phyloP scores from a whole-genome alignment of 1,140 invertebrate genomes.

The Drosophila jambulina region DNA sequence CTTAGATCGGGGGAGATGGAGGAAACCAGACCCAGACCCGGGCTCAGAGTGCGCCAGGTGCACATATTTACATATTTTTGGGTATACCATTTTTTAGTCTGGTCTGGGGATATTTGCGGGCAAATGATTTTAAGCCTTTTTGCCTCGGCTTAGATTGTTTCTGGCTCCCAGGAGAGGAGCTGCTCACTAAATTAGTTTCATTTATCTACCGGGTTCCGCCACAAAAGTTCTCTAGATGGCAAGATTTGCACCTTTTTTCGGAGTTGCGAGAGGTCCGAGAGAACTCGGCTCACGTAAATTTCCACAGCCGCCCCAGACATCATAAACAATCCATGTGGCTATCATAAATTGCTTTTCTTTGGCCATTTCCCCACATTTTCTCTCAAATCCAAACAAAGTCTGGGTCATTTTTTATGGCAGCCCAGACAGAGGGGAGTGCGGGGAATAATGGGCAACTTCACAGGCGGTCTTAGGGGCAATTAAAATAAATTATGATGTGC shows the following conservation, averaged over 20 bases:
- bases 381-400: slow-evolving; percentile 45
- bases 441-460: slow-evolving; percentile 48
- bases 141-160: slow-evolving; percentile 58
- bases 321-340: slow-evolving; percentile 75
- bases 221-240: slow-evolving; percentile 53
- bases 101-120: slow-evolving; percentile 57
- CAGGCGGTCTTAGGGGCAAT: slow-evolving; percentile 74
- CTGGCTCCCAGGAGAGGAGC: slow-evolving; percentile 45
- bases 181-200: slow-evolving; percentile 80
- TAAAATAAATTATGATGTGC: slow-evolving; percentile 85
- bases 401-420: slow-evolving; percentile 72
- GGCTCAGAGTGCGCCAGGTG: slow-evolving; percentile 54
- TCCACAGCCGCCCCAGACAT: slow-evolving; percentile 62
- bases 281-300: slow-evolving; percentile 70
- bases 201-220: slow-evolving; percentile 56
- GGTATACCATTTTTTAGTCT: slow-evolving; percentile 29
- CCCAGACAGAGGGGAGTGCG: slow-evolving; percentile 9
- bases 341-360: slow-evolving; percentile 78
- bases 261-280: background rate
- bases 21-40: background rate
- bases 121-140: slow-evolving; percentile 75
- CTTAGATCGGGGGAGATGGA: slow-evolving; percentile 20
- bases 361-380: slow-evolving; percentile 37
- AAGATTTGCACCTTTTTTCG: slow-evolving; percentile 46
- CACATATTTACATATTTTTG: slow-evolving; percentile 79